A percentile compares a stretch with the other conserved stretches of the same genome.
These are phyloP conservation scores for Morphnarchus princeps DNA, from an alignment of 2,113 vertebrate genomes.

Conservation along the genomic window DNA sequence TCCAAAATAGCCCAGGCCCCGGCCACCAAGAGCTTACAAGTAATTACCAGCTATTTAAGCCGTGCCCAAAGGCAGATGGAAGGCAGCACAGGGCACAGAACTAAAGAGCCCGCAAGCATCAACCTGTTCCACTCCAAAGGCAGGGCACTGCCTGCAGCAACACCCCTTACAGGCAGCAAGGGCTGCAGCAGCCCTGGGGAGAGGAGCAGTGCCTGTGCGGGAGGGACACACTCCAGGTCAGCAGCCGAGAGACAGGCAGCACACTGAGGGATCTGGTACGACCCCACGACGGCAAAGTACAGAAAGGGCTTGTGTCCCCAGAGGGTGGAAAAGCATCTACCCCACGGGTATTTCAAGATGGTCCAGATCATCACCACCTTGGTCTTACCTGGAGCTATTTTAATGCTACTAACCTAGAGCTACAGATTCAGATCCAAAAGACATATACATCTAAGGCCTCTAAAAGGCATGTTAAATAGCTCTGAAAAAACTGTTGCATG, in stretches of 20 bases:
- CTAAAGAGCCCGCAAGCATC: background rate
- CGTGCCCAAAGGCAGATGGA: background rate
- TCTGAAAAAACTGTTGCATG: background rate
- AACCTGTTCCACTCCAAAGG: background rate
- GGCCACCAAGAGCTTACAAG: background rate
- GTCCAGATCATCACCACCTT: background rate
- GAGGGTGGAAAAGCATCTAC: background rate
- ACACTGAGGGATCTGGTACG: background rate
- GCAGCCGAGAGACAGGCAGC: background rate
- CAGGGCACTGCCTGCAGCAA: background rate
- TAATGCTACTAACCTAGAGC: background rate
- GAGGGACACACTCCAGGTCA: background rate
- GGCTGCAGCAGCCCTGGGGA: background rate
- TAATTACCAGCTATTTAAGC: constrained; percentile 43
- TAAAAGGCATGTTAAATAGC: background rate
- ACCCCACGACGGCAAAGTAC: background rate
- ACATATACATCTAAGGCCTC: background rate
- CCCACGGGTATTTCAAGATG: background rate
- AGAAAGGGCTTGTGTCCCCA: background rate
- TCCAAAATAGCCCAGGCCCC: constrained; percentile 20
- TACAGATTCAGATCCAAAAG: background rate
- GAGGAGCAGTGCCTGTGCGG: background rate
- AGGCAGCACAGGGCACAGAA: background rate
- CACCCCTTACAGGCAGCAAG: background rate
- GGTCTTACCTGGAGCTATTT: background rate